A percentile compares a stretch with the other conserved stretches of the same genome.
Conservation (phyloP, 2,888 invertebrate genomes). For the Acrocera orbiculus region DNA sequence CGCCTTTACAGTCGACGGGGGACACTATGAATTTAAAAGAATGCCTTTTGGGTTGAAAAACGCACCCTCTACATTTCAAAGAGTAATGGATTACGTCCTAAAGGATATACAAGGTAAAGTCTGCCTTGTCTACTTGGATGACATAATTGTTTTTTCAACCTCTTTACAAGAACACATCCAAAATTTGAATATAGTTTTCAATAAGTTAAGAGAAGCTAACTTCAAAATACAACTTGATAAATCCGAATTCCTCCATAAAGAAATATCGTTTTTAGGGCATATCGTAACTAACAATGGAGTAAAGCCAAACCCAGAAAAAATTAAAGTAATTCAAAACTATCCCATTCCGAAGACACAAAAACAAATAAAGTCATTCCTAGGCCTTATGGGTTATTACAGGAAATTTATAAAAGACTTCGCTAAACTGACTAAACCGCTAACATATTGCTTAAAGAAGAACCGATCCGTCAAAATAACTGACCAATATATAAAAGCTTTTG, state of each 20-base stretch:
- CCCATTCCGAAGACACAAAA: slow-evolving; percentile 11
- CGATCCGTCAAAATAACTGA: slow-evolving; percentile 1
- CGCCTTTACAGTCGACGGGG: slow-evolving; percentile 3
- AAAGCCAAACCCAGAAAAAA: slow-evolving; percentile 18
- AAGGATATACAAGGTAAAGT: slow-evolving; percentile 6
- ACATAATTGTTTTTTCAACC: slow-evolving; percentile 1
- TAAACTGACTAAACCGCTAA: slow-evolving; percentile 11
- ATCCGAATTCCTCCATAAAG: slow-evolving; percentile 9
- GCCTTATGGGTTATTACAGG: slow-evolving; percentile 11
- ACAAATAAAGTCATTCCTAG: slow-evolving; percentile 12
- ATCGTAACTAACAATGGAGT: slow-evolving; percentile 17
- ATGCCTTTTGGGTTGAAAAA: slow-evolving; percentile 10
- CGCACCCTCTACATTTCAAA: slow-evolving; percentile 5
- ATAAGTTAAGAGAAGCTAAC: slow-evolving; percentile 5
- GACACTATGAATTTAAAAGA: slow-evolving; percentile 15
- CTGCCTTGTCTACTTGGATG: slow-evolving; percentile 3
- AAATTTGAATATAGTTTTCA: neutral
- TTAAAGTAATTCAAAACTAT: slow-evolving; percentile 14
- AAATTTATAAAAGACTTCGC: too few species aligned
- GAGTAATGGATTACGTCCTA: slow-evolving; percentile 7
- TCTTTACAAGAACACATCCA: slow-evolving; percentile 1
- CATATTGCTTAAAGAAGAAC: slow-evolving; percentile 7
- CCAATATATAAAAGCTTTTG: slow-evolving; percentile 1
- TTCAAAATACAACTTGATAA: slow-evolving; percentile 7
- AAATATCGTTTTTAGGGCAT: slow-evolving; percentile 18